Percentiles rank a stretch among this genome's conserved stretches.
Evolutionary conservation across 2,888 invertebrate genomes (phyloP).

Genomic region (Watsonalla binaria): DNA sequence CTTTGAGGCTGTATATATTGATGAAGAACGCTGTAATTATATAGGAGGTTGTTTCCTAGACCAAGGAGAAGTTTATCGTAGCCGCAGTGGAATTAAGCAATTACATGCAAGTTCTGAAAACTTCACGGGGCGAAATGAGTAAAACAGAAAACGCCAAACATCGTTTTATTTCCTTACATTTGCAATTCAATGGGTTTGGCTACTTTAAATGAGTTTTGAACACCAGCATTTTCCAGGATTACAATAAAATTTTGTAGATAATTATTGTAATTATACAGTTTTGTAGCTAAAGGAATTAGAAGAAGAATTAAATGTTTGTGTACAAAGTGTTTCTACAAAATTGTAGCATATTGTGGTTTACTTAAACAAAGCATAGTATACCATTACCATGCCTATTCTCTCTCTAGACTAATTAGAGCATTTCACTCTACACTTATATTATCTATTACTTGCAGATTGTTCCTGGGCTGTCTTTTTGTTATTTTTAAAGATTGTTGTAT

Average conservation of each 20-base stretch:
- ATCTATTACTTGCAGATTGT: no score
- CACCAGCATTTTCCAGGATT: constrained; percentile 14
- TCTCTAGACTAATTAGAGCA: no score
- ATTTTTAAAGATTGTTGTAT: no score
- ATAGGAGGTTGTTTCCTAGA: constrained; percentile 11
- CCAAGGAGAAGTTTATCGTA: constrained; percentile 42
- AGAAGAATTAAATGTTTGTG: neutral
- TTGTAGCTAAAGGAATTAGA: neutral
- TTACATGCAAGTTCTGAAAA: constrained; percentile 63
- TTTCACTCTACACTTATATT: no score
- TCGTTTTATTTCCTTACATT: constrained; percentile 55
- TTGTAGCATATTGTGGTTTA: no score
- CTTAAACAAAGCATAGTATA: no score
- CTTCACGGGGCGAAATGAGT: constrained; percentile 43
- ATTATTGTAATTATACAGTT: neutral
- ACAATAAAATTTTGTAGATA: constrained; percentile 3
- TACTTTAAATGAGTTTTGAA: constrained; percentile 33
- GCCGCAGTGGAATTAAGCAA: constrained; percentile 61
- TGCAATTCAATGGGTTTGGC: constrained; percentile 57
- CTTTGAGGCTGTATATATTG: constrained; percentile 24
- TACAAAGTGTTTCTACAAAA: no score
- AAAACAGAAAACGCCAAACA: constrained; percentile 62
- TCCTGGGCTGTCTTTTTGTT: no score
- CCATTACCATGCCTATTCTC: no score
- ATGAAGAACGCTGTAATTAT: constrained; percentile 17